Evolutionary conservation across 1,140 invertebrate genomes (phyloP).

Genomic region (Rhyacophila brunnea): DNA sequence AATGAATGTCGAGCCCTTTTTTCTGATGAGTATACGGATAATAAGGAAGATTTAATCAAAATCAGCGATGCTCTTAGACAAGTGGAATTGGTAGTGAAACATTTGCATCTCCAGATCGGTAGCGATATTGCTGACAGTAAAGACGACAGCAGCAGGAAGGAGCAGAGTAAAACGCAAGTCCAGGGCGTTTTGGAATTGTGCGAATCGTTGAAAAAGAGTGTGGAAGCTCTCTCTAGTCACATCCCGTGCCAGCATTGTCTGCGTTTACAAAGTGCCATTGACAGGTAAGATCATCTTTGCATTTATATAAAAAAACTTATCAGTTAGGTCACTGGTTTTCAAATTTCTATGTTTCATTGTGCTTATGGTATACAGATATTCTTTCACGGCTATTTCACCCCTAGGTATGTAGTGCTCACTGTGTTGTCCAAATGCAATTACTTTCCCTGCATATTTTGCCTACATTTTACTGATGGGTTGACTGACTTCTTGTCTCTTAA

Average conservation of each 20-base stretch:
- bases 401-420: no score
- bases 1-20: constrained; percentile 57
- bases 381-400: no score
- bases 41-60: constrained; percentile 55
- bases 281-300: constrained; percentile 40
- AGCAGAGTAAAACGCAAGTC: constrained; percentile 18
- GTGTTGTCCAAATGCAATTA: no score
- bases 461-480: no score
- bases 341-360: no score
- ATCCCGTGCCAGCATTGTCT: constrained; percentile 60
- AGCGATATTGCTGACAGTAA: constrained; percentile 30
- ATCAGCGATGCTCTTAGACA: constrained; percentile 52
- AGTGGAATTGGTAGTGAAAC: constrained; percentile 47
- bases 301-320: no score
- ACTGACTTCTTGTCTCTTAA: no score
- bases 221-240: constrained; percentile 47
- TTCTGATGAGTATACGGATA: constrained; percentile 55
- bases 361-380: no score
- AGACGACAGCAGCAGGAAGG: background rate
- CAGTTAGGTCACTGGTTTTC: no score
- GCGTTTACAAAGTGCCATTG: constrained; percentile 57
- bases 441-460: no score
- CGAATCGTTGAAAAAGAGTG: constrained; percentile 47
- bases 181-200: constrained; percentile 40
- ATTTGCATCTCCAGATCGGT: constrained; percentile 43